phyloP scores from a whole-genome alignment of 2,888 invertebrate genomes.

The Chrysolina oricalcia region DNA sequence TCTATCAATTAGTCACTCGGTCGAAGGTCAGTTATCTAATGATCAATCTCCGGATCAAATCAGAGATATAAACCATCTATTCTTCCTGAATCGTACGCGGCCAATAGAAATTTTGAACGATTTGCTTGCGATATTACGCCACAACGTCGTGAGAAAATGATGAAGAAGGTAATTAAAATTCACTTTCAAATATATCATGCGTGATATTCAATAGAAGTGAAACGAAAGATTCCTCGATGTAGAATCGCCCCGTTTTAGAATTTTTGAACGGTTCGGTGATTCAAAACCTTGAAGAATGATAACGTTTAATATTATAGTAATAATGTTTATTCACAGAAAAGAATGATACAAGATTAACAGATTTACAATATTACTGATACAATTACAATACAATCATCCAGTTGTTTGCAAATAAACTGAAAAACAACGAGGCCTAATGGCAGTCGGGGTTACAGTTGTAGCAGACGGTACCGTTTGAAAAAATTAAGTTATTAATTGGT shows the following conservation, averaged over 20 bases:
- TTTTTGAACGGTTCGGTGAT: background rate
- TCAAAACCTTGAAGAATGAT: background rate
- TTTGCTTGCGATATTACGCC: background rate
- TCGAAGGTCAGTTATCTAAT: conserved; percentile 6
- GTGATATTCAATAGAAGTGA: background rate
- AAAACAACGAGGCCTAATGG: no score
- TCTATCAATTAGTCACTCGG: conserved; percentile 11
- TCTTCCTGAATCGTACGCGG: background rate
- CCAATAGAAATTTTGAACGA: background rate
- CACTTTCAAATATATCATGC: conserved; percentile 19
- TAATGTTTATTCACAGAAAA: no score
- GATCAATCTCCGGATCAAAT: background rate
- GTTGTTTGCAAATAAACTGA: no score
- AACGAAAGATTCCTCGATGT: background rate
- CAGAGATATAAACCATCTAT: background rate
- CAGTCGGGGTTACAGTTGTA: no score
- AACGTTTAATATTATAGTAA: background rate
- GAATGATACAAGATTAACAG: no score
- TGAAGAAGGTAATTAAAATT: conserved; percentile 9
- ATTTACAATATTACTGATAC: no score
- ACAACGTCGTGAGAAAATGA: conserved; percentile 11
- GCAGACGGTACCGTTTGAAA: no score
- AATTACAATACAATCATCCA: no score
- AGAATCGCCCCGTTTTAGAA: background rate
- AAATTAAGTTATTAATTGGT: no score